A percentile compares a stretch with the other conserved stretches of the same genome.
Evolutionary conservation across 1,140 invertebrate genomes (phyloP).

Genomic region (Formica exsecta): DNA sequence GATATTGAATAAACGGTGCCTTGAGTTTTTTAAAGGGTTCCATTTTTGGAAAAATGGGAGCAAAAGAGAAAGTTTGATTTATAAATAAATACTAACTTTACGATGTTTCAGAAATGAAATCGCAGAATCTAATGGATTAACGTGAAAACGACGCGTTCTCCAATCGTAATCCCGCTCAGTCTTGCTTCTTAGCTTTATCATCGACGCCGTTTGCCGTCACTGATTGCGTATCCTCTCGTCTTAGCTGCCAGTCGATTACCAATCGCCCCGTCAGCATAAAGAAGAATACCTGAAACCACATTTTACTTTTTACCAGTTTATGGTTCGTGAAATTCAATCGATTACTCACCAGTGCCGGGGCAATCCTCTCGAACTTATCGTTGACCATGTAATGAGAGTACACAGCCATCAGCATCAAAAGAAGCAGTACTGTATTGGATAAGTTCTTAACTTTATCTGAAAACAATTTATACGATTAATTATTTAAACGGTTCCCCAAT

Average conservation of each 20-base stretch:
- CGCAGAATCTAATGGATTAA: slow-evolving; percentile 32
- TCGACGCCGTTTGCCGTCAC: slow-evolving; percentile 84
- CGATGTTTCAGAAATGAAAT: slow-evolving; percentile 17
- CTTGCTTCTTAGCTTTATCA: slow-evolving; percentile 86
- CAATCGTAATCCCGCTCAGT: slow-evolving; percentile 78
- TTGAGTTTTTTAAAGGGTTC: neutral
- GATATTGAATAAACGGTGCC: neutral
- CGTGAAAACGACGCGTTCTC: slow-evolving; percentile 21
- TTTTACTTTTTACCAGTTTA: neutral
- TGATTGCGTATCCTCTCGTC: slow-evolving; percentile 82
- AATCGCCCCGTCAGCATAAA: slow-evolving; percentile 97
- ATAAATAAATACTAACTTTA: slow-evolving; percentile 35
- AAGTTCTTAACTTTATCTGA: slow-evolving; percentile 95
- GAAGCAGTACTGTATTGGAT: slow-evolving; percentile 93
- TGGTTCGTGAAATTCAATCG: neutral
- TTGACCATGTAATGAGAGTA: slow-evolving; percentile 97
- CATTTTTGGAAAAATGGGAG: neutral
- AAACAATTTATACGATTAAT: slow-evolving; percentile 73
- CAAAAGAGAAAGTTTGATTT: neutral
- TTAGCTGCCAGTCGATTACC: slow-evolving; percentile 91
- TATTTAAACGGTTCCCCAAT: neutral
- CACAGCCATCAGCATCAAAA: slow-evolving; percentile 94
- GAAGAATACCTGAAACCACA: slow-evolving; percentile 91
- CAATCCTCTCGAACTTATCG: slow-evolving; percentile 96
- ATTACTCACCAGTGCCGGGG: slow-evolving; percentile 92